These are phyloP conservation scores for Oreochromis grahami DNA, from an alignment of 2,797 vertebrate species.

Conservation along the genomic window DNA sequence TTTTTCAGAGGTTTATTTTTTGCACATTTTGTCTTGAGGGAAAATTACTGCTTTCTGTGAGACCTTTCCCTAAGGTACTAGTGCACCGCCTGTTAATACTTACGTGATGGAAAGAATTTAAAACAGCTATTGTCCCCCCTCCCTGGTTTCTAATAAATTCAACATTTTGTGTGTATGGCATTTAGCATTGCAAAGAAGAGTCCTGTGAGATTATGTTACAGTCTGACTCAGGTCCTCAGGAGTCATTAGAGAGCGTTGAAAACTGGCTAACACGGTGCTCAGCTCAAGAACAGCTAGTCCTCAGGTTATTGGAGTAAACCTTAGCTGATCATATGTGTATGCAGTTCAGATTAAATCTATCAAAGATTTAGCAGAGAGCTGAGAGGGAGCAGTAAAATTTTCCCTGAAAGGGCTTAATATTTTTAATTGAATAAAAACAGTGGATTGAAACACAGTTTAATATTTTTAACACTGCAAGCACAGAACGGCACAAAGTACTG, in stretches of 20 bases:
- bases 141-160: neutral
- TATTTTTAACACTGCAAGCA: neutral
- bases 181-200: neutral
- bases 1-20: neutral
- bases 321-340: neutral
- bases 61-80: neutral
- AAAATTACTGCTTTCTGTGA: neutral
- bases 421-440: neutral
- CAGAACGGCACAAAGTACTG: neutral
- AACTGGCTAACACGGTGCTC: conserved; percentile 8
- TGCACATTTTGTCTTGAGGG: neutral
- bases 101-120: neutral
- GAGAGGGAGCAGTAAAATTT: neutral
- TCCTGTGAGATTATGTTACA: conserved; percentile 3
- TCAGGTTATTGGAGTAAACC: neutral
- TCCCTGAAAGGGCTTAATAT: neutral
- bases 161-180: neutral
- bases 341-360: neutral
- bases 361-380: neutral
- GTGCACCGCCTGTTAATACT: neutral
- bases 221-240: neutral
- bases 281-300: neutral
- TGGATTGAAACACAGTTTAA: neutral
- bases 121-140: neutral
- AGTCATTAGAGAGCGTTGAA: neutral